phyloP scores from a whole-genome alignment of 2,113 vertebrate species.

The Pedionomus torquatus region DNA sequence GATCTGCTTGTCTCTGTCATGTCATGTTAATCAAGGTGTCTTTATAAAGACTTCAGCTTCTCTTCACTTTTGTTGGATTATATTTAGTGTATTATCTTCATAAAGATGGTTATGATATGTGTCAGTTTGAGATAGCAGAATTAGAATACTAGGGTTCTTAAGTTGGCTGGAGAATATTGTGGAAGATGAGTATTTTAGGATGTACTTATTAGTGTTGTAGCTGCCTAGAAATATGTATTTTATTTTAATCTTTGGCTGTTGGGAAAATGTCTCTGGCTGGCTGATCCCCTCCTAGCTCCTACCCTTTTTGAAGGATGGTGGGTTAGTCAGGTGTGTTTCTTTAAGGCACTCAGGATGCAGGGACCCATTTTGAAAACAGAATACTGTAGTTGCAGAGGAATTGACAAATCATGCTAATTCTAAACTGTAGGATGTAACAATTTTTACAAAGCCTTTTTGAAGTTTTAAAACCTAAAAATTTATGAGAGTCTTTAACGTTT shows the following conservation, averaged over 20 bases:
- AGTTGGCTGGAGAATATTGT: neutral
- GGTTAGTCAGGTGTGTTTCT: neutral
- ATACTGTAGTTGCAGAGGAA: neutral
- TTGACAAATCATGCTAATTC: neutral
- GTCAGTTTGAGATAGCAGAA: neutral
- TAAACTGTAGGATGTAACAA: neutral
- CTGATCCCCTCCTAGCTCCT: neutral
- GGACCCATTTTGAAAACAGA: neutral
- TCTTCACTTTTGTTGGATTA: slow-evolving; percentile 3
- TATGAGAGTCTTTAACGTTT: neutral
- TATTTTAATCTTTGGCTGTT: neutral
- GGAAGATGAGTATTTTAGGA: neutral
- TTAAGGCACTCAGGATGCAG: neutral
- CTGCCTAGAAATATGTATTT: neutral
- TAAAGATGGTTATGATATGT: neutral
- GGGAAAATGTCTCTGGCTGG: neutral
- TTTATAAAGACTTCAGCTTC: slow-evolving; percentile 5
- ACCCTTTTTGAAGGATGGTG: neutral
- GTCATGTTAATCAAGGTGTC: neutral
- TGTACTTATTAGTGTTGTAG: neutral
- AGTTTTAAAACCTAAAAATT: neutral
- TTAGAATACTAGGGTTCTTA: neutral
- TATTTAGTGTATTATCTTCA: neutral
- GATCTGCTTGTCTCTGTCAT: neutral
- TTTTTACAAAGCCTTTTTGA: neutral